Conservation (phyloP, 2,797 vertebrate species). For the Protonibea diacanthus region DNA sequence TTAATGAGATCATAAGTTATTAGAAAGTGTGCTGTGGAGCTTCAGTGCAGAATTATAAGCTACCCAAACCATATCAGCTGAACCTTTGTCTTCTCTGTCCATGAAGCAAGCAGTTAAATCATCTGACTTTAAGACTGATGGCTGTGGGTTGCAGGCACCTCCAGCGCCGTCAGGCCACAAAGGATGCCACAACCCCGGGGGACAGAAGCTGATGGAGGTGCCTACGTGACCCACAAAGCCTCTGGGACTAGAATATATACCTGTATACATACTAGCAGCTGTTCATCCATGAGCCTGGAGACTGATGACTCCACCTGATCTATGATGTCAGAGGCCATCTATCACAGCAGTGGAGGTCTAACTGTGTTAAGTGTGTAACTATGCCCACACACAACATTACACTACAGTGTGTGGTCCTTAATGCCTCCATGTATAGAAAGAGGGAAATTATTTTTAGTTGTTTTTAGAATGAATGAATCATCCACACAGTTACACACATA, state of each 20-base stretch:
- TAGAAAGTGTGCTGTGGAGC: not conserved
- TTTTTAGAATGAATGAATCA: not conserved
- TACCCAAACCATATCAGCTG: not conserved
- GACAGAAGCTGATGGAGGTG: conserved; percentile 23
- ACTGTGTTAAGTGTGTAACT: not conserved
- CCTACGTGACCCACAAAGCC: not conserved
- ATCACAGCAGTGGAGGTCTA: conserved; percentile 13
- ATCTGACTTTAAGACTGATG: not conserved
- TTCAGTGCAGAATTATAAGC: not conserved
- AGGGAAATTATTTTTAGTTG: not conserved
- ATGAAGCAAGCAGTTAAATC: not conserved
- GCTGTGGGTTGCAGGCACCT: conserved; percentile 6
- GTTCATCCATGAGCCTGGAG: conserved; percentile 11
- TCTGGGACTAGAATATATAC: not conserved
- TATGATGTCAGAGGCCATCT: conserved; percentile 23
- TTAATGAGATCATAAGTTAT: conserved; percentile 20
- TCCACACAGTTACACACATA: not conserved
- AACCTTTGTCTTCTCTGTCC: not conserved
- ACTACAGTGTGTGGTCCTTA: not conserved
- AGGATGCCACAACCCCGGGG: conserved; percentile 3
- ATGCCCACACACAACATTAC: not conserved
- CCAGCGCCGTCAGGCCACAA: not conserved
- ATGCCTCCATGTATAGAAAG: not conserved
- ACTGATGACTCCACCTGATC: not conserved
- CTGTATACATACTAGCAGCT: not conserved